Evolutionary conservation across 2,888 invertebrate species (phyloP).

Genomic region (Palloptera scutellata): DNA sequence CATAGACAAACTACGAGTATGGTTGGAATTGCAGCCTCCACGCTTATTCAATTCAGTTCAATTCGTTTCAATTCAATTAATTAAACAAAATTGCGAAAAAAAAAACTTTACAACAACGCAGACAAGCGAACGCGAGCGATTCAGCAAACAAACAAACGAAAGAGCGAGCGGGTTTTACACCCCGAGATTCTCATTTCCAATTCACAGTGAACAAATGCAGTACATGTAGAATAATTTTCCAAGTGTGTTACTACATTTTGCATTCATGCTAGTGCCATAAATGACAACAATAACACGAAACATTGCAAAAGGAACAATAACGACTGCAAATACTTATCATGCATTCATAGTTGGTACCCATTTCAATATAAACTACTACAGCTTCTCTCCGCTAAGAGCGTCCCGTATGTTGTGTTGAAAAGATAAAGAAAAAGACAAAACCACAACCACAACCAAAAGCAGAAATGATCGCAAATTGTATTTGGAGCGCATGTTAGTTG

Average conservation of each 20-base stretch:
- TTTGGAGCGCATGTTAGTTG: constrained; percentile 24
- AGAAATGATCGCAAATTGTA: neutral
- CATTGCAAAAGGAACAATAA: constrained; percentile 22
- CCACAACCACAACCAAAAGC: too few relatives aligned
- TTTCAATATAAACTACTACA: constrained; percentile 14
- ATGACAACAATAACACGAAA: constrained; percentile 38
- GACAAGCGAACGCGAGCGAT: too few relatives aligned
- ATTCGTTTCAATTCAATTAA: constrained; percentile 60
- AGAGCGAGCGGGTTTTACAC: too few relatives aligned
- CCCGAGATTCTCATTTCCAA: too few relatives aligned
- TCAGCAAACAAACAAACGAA: too few relatives aligned
- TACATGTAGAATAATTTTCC: constrained; percentile 10
- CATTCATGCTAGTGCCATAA: constrained; percentile 47
- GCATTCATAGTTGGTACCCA: neutral
- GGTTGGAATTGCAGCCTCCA: neutral
- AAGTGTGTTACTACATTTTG: constrained; percentile 27
- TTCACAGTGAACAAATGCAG: constrained; percentile 3
- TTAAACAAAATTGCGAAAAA: constrained; percentile 47
- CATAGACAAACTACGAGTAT: too few relatives aligned
- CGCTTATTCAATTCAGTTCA: constrained; percentile 44
- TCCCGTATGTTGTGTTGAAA: too few relatives aligned
- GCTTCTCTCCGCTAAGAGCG: neutral
- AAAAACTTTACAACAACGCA: constrained; percentile 38
- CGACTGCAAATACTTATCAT: neutral
- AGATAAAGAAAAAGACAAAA: too few relatives aligned